These are phyloP conservation scores for Natator depressus DNA, from an alignment of 2,113 vertebrate species.

Conservation along the genomic window DNA sequence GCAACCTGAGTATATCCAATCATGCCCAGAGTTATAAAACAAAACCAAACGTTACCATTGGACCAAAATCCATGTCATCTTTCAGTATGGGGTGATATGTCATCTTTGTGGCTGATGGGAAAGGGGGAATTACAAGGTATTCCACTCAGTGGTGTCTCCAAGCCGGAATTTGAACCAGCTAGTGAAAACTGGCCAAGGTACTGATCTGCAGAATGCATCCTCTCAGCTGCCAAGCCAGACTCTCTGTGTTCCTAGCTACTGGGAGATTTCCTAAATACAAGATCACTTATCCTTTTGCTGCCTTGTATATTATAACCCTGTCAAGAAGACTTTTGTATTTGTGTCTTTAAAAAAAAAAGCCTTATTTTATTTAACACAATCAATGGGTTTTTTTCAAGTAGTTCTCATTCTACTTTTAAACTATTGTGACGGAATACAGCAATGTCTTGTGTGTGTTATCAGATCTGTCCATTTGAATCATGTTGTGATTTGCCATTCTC, in stretches of 20 bases:
- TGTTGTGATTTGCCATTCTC: constrained; percentile 5
- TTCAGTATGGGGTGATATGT: background rate
- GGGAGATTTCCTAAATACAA: background rate
- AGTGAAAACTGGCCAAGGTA: background rate
- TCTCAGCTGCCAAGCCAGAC: background rate
- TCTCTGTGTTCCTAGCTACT: background rate
- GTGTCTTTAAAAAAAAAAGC: background rate
- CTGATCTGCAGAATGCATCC: background rate
- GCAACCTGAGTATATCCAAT: background rate
- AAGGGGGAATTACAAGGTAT: background rate
- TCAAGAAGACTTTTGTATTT: rapidly evolving
- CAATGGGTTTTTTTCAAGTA: background rate
- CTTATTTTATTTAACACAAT: rapidly evolving
- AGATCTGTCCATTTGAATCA: background rate
- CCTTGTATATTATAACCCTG: rapidly evolving
- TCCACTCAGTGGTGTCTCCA: background rate
- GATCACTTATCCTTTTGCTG: background rate
- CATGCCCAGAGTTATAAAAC: background rate
- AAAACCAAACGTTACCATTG: background rate
- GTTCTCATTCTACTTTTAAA: background rate
- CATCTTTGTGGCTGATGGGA: background rate
- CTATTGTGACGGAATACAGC: rapidly evolving
- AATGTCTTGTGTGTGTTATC: constrained; percentile 42
- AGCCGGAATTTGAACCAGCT: background rate
- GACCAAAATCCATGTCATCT: background rate